A percentile compares a stretch with the other conserved stretches of the same genome.
Evolutionary conservation across 2,113 vertebrate species (phyloP).

Genomic region (Phaethornis superciliosus): DNA sequence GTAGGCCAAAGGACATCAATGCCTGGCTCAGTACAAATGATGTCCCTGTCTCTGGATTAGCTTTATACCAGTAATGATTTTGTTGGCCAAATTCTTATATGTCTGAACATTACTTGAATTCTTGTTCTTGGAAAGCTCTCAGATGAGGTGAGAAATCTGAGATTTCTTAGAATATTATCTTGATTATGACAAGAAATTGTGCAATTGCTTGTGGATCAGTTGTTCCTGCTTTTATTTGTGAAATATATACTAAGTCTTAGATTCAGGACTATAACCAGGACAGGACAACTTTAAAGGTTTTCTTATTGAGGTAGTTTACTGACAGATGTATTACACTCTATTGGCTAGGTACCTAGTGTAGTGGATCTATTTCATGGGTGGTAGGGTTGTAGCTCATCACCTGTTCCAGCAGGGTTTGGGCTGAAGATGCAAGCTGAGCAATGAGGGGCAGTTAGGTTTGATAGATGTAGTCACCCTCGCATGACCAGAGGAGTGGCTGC

Average conservation of each 20-base stretch:
- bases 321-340: background rate
- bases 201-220: background rate
- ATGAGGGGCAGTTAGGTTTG: background rate
- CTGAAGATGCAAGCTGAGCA: background rate
- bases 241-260: background rate
- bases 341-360: background rate
- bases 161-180: background rate
- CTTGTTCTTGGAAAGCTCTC: background rate
- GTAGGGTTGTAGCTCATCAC: fast-evolving
- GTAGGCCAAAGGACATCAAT: background rate
- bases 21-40: background rate
- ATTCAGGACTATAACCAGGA: background rate
- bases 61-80: background rate
- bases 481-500: background rate
- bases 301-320: background rate
- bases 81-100: background rate
- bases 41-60: no score
- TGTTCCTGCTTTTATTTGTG: background rate
- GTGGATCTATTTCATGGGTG: no score
- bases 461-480: fast-evolving
- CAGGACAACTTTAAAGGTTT: background rate
- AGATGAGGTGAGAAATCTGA: background rate
- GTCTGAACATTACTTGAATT: background rate
- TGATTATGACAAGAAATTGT: background rate
- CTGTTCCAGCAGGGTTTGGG: background rate